These are phyloP conservation scores for Myotis pilosus DNA, from an alignment of 2,797 vertebrate species.

Conservation along the genomic window DNA sequence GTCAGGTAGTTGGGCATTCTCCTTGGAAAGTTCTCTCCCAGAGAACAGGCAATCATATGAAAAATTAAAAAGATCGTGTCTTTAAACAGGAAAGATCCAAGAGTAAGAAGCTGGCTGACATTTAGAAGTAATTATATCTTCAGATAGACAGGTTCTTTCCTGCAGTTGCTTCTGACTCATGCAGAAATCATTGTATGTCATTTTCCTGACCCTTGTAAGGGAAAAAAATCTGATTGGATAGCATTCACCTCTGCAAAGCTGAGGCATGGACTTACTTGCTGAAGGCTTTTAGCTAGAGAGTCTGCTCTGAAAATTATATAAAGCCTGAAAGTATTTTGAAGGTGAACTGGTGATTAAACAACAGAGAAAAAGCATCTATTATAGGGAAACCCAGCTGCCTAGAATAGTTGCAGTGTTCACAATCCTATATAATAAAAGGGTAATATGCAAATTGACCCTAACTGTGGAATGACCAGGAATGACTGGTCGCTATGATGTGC, in stretches of 20 bases:
- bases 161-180: not conserved
- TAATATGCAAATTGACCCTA: too few species aligned
- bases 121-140: conserved; percentile 42
- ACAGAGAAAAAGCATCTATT: not conserved
- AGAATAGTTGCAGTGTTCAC: not conserved
- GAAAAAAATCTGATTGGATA: not conserved
- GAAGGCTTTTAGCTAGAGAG: not conserved
- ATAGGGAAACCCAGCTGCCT: conserved; percentile 12
- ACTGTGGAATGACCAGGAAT: too few species aligned
- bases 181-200: not conserved
- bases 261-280: not conserved
- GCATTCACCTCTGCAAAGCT: not conserved
- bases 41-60: conserved; percentile 7
- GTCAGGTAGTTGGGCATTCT: not conserved
- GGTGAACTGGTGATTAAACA: conserved; percentile 23
- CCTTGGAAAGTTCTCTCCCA: conserved; percentile 7
- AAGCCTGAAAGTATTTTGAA: conserved; percentile 37
- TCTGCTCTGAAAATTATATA: not conserved
- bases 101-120: not conserved
- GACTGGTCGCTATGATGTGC: too few species aligned
- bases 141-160: not conserved
- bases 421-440: not conserved
- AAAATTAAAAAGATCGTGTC: not conserved
- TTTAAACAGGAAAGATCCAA: not conserved
- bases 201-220: conserved; percentile 18